Base-by-base conservation (phyloP, 1,140 invertebrate species). In the Drosophila ohnishii region DNA sequence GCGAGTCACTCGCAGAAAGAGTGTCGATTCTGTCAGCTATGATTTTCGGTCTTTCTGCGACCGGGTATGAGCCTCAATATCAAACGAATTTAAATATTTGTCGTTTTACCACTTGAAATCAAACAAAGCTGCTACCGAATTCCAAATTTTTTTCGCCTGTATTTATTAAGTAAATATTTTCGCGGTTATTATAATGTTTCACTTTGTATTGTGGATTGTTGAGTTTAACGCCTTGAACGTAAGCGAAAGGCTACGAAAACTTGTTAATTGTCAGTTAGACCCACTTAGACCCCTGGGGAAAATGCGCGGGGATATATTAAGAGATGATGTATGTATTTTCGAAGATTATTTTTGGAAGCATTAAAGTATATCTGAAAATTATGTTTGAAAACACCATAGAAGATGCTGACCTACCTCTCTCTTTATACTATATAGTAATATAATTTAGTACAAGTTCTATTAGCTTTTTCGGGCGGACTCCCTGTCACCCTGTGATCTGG, bases 221-320 rank as follows among this genome's bases (percentile, higher is more conserved):
- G 60, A 70, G 58, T 70, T 87, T 82, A 65, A 87, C 82, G 70
- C 78, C 75, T 86, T 63, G 58, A n/a, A 19, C 48, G 56, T 16
- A 56, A 65, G 48, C 42, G 37, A 56, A 35, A 59, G 19, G 25
- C 42, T 40, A 37, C 47, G 9, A 44, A 69, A 64, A 77, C 61
- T 62, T 86, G 82, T 60, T 85, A 85, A 85, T 85, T 84, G 50
- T 51, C 42, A 19, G 71, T 75, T 65, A 57, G 51, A 58, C 44
- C 44, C 51, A 74, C 51, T 56, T 75, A 74, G 61, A 51, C 42
- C 42, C 30, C 35, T 16, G 8, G 6, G 50, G 25, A 71, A 67
- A 71, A 59, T 13, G 40, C 51, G 51, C 13, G 35, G 19, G 40
- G 42, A 28, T 35, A 70, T 50, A 59, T 50, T 35, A 59, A 40